phyloP scores from a whole-genome alignment of 1,140 invertebrate species.

The Lepidotrigona ventralis region DNA sequence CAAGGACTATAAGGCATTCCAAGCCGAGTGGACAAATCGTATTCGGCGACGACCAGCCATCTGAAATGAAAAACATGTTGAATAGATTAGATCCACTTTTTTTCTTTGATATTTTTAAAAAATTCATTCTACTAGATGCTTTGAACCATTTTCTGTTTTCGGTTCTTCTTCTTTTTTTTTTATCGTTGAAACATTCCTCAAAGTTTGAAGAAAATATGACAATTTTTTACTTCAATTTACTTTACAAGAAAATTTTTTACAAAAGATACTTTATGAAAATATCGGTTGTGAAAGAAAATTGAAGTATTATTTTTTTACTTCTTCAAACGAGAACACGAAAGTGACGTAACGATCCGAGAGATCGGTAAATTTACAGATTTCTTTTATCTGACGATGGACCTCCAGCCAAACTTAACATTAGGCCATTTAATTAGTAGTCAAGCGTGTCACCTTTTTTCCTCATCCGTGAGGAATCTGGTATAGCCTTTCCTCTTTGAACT shows the following conservation, averaged over 20 bases:
- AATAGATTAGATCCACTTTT: neutral
- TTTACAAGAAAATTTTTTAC: neutral
- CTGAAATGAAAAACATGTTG: slow-evolving; percentile 75
- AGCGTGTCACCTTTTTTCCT: slow-evolving; percentile 78
- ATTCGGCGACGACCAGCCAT: slow-evolving; percentile 88
- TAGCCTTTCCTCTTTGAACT: slow-evolving; percentile 78
- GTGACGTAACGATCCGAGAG: too few species aligned
- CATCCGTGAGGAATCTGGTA: slow-evolving; percentile 80
- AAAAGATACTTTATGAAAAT: neutral
- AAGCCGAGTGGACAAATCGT: slow-evolving; percentile 93
- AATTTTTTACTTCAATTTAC: neutral
- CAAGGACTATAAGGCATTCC: slow-evolving; percentile 95
- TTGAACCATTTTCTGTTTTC: neutral
- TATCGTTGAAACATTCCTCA: neutral
- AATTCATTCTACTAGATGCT: neutral
- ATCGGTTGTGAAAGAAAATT: too few species aligned
- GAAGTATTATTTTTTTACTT: too few species aligned
- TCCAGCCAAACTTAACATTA: neutral
- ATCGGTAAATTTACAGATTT: neutral
- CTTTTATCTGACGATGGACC: too few species aligned
- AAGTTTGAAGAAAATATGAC: neutral
- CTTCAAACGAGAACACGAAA: too few species aligned
- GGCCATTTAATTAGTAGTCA: neutral
- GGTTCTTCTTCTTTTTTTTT: neutral
- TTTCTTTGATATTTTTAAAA: neutral